Conservation (phyloP, 2,113 vertebrate species). For the Chlamydotis undulata region DNA sequence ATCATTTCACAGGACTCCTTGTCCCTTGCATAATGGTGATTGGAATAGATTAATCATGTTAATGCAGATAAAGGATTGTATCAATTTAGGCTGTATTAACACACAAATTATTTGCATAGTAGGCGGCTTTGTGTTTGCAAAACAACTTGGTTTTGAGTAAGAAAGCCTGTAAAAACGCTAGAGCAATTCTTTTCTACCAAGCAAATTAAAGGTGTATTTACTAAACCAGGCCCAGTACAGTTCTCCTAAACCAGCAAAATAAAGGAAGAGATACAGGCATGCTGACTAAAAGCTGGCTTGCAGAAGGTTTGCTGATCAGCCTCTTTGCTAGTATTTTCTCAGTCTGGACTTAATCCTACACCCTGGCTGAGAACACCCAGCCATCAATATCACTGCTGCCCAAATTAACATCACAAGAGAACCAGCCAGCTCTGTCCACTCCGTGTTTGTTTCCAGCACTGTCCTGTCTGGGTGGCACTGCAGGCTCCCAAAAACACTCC, state of each 20-base stretch:
- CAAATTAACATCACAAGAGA: neutral
- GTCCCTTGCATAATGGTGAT: conserved; percentile 71
- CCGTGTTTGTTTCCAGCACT: neutral
- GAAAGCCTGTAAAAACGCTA: neutral
- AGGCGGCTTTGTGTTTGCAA: conserved; percentile 64
- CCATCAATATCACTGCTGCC: neutral
- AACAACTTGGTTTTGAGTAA: conserved; percentile 52
- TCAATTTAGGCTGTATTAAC: conserved; percentile 66
- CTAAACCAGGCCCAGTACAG: neutral
- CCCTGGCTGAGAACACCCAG: neutral
- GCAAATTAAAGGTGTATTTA: conserved; percentile 28
- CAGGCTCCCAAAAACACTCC: neutral
- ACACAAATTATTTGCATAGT: conserved; percentile 72
- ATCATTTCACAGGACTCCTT: conserved; percentile 69
- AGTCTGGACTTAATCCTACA: neutral
- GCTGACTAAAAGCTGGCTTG: neutral
- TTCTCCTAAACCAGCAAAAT: neutral
- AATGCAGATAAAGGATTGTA: conserved; percentile 72
- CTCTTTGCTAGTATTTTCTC: neutral
- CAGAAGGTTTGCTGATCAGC: neutral
- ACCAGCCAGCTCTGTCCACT: neutral
- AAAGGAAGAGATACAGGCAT: neutral
- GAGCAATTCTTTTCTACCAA: neutral
- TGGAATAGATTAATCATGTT: conserved; percentile 75
- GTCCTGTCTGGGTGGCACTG: neutral